Percentiles rank a stretch among this genome's conserved stretches.
Conservation (phyloP, 2,888 invertebrate genomes). For the Boloria selene region DNA sequence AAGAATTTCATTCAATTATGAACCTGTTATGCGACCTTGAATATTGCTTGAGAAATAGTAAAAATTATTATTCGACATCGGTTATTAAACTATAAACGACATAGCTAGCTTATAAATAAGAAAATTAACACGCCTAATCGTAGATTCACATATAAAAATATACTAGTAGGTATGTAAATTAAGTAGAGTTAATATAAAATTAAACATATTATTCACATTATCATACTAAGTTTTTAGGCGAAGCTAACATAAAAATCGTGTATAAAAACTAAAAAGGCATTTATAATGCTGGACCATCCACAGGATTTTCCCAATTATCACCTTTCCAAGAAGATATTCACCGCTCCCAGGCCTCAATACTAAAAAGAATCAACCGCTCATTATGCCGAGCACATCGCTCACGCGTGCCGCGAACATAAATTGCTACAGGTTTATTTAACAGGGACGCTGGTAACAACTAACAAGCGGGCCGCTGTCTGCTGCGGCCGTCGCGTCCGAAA, state of each 20-base stretch:
- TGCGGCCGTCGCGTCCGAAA: conserved; percentile 48
- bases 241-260: too few relatives aligned
- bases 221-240: too few relatives aligned
- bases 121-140: background rate
- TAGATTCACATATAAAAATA: too few relatives aligned
- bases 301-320: conserved; percentile 33
- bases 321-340: conserved; percentile 61
- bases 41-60: conserved; percentile 9
- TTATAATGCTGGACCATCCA: conserved; percentile 13
- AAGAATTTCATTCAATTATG: conserved; percentile 41
- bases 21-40: conserved; percentile 53
- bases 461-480: conserved; percentile 65
- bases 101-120: background rate
- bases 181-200: too few relatives aligned
- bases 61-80: conserved; percentile 13
- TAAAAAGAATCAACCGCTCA: conserved; percentile 56
- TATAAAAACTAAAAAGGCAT: background rate
- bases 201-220: too few relatives aligned
- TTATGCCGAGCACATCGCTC: conserved; percentile 53
- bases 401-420: conserved; percentile 69
- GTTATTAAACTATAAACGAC: conserved; percentile 26
- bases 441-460: conserved; percentile 57
- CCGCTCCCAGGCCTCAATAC: conserved; percentile 50
- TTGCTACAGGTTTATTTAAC: conserved; percentile 62
- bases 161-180: too few relatives aligned